Evolutionary conservation across 2,797 vertebrate species (phyloP).

Genomic region (Chiroxiphia lanceolata): DNA sequence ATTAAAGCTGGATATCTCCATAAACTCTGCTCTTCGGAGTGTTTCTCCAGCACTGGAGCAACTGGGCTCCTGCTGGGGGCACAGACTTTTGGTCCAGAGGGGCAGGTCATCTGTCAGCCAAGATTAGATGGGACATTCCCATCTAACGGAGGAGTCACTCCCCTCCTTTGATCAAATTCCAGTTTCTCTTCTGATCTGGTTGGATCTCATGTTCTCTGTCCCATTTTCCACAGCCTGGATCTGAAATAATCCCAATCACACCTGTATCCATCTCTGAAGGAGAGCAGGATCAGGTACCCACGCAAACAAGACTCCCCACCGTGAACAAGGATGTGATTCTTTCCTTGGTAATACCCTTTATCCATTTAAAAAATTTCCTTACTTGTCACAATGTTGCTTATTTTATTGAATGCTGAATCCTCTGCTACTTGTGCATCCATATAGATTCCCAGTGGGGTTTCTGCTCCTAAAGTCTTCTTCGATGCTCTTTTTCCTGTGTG

Average conservation of each 20-base stretch:
- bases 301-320: not conserved
- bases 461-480: constrained; percentile 26
- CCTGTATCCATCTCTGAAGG: rapidly evolving
- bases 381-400: not conserved
- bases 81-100: rapidly evolving
- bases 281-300: not conserved
- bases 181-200: not conserved
- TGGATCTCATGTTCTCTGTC: not conserved
- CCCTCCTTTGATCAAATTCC: not conserved
- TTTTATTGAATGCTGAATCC: not conserved
- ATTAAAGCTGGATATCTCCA: not conserved
- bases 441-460: constrained; percentile 17
- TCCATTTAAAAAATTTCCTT: not conserved
- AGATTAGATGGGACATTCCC: not conserved
- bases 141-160: not conserved
- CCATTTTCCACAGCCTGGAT: not conserved
- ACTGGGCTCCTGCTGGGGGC: not conserved
- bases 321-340: not conserved
- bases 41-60: not conserved
- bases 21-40: not conserved
- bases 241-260: not conserved
- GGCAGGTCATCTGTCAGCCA: not conserved
- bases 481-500: not conserved
- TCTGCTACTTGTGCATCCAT: not conserved
- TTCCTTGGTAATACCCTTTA: not conserved